Evolutionary conservation across 2,113 vertebrate species (phyloP).

Genomic region (Struthio camelus): DNA sequence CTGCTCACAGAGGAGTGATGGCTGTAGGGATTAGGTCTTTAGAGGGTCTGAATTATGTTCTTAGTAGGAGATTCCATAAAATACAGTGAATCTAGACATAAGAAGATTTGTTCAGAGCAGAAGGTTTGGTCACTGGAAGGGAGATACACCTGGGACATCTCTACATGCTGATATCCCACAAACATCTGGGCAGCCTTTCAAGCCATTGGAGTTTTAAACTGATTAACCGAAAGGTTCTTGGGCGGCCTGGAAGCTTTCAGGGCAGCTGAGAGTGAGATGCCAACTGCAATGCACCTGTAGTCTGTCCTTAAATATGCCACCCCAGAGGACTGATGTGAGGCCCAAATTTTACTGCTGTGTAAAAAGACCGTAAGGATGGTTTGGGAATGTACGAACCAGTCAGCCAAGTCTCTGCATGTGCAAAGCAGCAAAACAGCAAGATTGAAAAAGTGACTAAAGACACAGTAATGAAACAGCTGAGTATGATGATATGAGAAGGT

Average conservation of each 20-base stretch:
- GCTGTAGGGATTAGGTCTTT: not conserved
- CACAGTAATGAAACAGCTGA: not conserved
- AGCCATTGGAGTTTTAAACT: not conserved
- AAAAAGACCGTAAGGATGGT: not conserved
- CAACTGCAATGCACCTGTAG: not conserved
- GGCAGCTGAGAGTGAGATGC: not conserved
- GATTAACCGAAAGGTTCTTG: not conserved
- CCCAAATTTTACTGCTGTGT: not conserved
- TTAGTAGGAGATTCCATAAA: not conserved
- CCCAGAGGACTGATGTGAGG: not conserved
- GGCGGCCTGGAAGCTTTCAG: not conserved
- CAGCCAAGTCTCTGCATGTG: rapidly evolving
- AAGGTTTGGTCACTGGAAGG: not conserved
- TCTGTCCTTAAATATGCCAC: not conserved
- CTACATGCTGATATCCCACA: not conserved
- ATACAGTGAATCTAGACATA: not conserved
- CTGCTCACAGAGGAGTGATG: not conserved
- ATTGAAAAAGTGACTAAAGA: not conserved
- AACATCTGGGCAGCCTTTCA: not conserved
- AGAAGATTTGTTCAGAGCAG: not conserved
- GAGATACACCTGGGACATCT: not conserved
- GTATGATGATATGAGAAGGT: not conserved
- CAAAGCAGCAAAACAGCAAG: not conserved
- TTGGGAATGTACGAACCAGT: not conserved
- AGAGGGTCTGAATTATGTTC: not conserved